These are phyloP conservation scores for Melanotaenia pygmaea DNA, from an alignment of 2,797 vertebrate species.

Conservation along the genomic window DNA sequence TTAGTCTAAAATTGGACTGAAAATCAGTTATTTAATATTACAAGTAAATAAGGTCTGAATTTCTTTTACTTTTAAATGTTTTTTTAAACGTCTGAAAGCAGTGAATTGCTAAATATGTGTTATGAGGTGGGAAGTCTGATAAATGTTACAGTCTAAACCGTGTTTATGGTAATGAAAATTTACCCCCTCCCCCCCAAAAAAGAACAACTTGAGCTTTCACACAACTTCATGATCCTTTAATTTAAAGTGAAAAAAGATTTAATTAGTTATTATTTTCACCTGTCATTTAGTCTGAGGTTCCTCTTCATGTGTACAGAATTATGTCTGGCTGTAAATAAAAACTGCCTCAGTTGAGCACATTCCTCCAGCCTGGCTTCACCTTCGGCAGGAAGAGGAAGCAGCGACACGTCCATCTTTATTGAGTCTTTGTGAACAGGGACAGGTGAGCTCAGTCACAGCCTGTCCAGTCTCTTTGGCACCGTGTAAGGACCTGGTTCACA, in stretches of 20 bases:
- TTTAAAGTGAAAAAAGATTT: neutral
- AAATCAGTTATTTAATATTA: too few relatives aligned
- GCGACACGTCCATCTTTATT: neutral
- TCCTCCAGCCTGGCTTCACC: neutral
- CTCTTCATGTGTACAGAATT: neutral
- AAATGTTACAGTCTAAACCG: too few relatives aligned
- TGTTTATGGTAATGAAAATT: too few relatives aligned
- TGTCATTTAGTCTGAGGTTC: neutral
- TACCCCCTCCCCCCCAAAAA: too few relatives aligned
- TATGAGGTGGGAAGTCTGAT: too few relatives aligned
- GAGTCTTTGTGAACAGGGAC: neutral
- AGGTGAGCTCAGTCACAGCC: neutral
- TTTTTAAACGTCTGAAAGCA: too few relatives aligned
- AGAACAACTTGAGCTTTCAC: neutral
- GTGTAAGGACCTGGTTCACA: neutral
- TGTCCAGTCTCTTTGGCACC: constrained; percentile 38
- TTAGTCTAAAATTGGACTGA: neutral
- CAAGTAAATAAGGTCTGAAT: too few relatives aligned
- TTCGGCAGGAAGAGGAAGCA: neutral
- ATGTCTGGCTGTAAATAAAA: neutral
- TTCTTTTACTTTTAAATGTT: too few relatives aligned
- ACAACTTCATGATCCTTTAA: neutral
- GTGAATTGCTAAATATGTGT: too few relatives aligned
- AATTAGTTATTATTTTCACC: neutral
- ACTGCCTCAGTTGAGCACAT: neutral